Conservation (phyloP, 35 echinoderm and acorn worm species). For the Ptychodera flava region DNA sequence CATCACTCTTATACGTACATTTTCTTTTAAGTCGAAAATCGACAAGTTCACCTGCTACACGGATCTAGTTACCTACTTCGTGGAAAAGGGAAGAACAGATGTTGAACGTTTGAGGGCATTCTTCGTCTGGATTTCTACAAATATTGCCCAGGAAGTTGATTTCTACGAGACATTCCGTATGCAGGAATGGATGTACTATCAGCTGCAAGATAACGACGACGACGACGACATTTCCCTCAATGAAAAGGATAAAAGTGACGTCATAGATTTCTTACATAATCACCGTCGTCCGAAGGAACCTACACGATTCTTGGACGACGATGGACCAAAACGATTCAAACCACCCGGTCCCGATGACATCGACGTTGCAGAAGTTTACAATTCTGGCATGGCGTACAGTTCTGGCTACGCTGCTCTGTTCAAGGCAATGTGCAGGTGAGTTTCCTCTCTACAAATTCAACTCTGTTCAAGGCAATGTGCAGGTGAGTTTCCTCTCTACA, state of each 20-base stretch:
- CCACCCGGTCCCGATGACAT: neutral
- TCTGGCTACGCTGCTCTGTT: neutral
- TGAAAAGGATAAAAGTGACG: neutral
- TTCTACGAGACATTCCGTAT: neutral
- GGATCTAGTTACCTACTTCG: neutral
- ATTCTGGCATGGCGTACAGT: neutral
- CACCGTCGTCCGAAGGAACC: neutral
- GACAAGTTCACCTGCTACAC: no score
- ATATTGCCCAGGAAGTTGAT: neutral
- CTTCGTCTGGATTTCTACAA: neutral
- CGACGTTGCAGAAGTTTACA: neutral
- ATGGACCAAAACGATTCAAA: neutral
- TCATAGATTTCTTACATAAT: neutral
- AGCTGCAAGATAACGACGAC: neutral
- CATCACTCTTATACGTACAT: no score
- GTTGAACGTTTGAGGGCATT: neutral
- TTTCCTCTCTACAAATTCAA: no score
- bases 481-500: no score
- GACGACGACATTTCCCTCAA: neutral
- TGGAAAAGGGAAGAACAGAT: neutral
- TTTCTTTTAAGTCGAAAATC: neutral
- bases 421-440: neutral
- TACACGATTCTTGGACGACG: neutral
- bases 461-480: no score
- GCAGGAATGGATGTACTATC: neutral